These are phyloP conservation scores for Eumacrocentrus americanus DNA, from an alignment of 2,888 invertebrate genomes.

Conservation along the genomic window DNA sequence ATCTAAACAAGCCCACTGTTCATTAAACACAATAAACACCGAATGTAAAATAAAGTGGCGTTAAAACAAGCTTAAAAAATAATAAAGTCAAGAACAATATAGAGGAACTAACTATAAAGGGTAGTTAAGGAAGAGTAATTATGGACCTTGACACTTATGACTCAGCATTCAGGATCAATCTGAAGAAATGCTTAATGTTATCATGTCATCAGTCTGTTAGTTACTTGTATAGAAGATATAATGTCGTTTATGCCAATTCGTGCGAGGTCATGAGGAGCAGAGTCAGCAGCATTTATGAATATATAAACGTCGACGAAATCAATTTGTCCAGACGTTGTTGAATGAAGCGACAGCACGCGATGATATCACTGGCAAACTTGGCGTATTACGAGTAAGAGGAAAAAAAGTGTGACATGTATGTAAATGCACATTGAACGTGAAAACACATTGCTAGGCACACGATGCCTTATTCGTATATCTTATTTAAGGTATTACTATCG, in stretches of 20 bases:
- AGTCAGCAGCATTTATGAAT: constrained; percentile 8
- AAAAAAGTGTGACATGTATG: no score
- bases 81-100: neutral
- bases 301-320: constrained; percentile 30
- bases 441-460: no score
- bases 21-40: neutral
- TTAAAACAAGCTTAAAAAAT: neutral
- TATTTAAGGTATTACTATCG: neutral
- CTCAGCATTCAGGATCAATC: neutral
- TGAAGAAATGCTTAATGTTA: neutral
- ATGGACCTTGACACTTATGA: neutral
- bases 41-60: neutral
- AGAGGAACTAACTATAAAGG: no score
- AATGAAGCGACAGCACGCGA: constrained; percentile 31
- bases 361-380: constrained; percentile 42
- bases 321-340: constrained; percentile 40
- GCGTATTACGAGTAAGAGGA: neutral
- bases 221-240: neutral
- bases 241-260: constrained; percentile 25
- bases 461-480: neutral
- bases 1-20: neutral
- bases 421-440: no score
- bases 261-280: constrained; percentile 28
- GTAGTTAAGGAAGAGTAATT: no score
- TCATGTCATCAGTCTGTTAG: neutral